Conservation (phyloP, 2,888 invertebrate species). For the Ametastegia equiseti region DNA sequence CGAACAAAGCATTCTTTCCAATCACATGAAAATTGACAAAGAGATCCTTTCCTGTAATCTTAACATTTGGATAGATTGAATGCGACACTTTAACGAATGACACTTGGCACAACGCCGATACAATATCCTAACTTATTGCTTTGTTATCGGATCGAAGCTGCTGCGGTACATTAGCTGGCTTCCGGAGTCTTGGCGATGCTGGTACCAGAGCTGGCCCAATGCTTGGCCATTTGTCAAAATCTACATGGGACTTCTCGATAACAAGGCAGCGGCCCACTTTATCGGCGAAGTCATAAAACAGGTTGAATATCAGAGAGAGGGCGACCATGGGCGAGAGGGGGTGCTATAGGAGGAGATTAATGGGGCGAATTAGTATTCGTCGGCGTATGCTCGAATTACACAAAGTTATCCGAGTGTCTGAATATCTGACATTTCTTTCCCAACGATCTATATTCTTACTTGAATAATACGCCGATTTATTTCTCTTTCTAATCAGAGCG, state of each 20-base stretch:
- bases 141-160: not conserved
- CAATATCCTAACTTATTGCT: not conserved
- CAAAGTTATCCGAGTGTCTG: slow-evolving; percentile 65
- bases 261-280: slow-evolving; percentile 28
- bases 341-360: too few relatives aligned
- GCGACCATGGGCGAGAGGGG: slow-evolving; percentile 20
- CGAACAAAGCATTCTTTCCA: too few relatives aligned
- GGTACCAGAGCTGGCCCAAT: not conserved
- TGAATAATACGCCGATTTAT: slow-evolving; percentile 73
- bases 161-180: not conserved
- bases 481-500: slow-evolving; percentile 67
- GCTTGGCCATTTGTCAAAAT: slow-evolving; percentile 30
- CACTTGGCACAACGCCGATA: not conserved
- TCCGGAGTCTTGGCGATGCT: not conserved
- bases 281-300: slow-evolving; percentile 19
- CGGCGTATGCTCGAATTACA: slow-evolving; percentile 72
- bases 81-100: not conserved
- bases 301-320: not conserved
- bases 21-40: too few relatives aligned
- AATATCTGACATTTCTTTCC: slow-evolving; percentile 54
- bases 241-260: slow-evolving; percentile 33
- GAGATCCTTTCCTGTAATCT: too few relatives aligned
- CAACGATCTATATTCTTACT: slow-evolving; percentile 67
- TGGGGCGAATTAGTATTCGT: slow-evolving; percentile 73
- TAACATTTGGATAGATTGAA: too few relatives aligned